phyloP scores from a whole-genome alignment of 2,888 invertebrate species.

The Punctoribates punctum region DNA sequence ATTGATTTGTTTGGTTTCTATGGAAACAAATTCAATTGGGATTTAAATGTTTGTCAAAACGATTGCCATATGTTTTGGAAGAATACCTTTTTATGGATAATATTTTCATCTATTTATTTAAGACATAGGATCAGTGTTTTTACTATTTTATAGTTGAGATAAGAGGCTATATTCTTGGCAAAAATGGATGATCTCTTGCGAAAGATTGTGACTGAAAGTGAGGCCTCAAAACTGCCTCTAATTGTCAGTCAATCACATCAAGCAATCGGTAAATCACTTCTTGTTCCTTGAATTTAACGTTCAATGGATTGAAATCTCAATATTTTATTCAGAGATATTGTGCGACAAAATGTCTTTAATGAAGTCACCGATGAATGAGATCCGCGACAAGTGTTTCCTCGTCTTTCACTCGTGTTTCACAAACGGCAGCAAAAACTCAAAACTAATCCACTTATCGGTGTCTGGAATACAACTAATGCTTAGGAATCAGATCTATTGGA shows the following conservation, averaged over 20 bases:
- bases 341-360: slow-evolving; percentile 28
- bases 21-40: neutral
- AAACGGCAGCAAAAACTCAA: neutral
- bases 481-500: slow-evolving; percentile 34
- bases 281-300: neutral
- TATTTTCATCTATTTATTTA: neutral
- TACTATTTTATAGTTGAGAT: neutral
- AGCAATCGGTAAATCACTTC: slow-evolving; percentile 4
- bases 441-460: neutral
- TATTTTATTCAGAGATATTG: slow-evolving; percentile 22
- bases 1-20: slow-evolving; percentile 14
- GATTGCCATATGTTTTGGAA: neutral
- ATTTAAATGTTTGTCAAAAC: neutral
- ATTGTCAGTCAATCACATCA: neutral
- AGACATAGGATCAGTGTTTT: neutral
- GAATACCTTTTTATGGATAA: neutral
- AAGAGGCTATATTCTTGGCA: neutral
- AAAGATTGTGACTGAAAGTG: slow-evolving; percentile 8
- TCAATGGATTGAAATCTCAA: neutral
- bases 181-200: slow-evolving; percentile 12
- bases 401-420: slow-evolving; percentile 13
- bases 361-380: slow-evolving; percentile 8
- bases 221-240: neutral
- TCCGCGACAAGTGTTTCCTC: slow-evolving; percentile 20
- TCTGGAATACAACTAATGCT: slow-evolving; percentile 2